Base-by-base conservation (phyloP, 2,797 vertebrate genomes). In the Sylvilagus floridanus region DNA sequence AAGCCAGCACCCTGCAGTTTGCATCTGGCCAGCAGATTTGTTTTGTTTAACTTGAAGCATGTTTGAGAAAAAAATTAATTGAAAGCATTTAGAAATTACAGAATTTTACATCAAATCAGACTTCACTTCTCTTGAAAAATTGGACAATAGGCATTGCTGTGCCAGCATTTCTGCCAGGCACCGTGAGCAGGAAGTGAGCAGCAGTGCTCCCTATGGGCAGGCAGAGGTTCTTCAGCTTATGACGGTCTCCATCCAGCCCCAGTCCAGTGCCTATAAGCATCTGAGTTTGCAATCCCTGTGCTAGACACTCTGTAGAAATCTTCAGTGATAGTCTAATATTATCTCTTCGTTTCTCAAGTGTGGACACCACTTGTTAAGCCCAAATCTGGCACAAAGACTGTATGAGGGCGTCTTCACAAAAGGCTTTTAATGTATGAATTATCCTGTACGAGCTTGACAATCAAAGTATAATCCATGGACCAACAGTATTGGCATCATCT, bases 51-150 rank as follows among this genome's bases (percentile, higher is more conserved):
- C 88, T 95, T 68, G 54, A 95, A 88, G 71, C 71, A 22, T 76
- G 24, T 90, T 93, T 78, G 65, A 78, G 24, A 30, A 85, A 91
- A 63, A 69, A 65, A 75, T 68, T 73, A 68, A 90, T 88, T 66
- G 54, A 86, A 96, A 95, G 86, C 78, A 92, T 84, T 84, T 86
- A 86, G 78, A 92, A 95, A 71, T 82, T 32, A 86, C 72, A 95
- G 52, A 54, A 86, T 81, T 95, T 92, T 66, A 69, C 73, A 85
- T 47, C 81, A 90, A 86, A 95, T 57, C 66, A 24, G 28, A 76
- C 85, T 81, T 86, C n/a, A 26, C 28, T 54, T 91, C 47, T 87
- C 37, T 52, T 95, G 19, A 93, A 87, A 88, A 93, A 32, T 8
- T 66, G 50, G n/a, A 65, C 66, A 21, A 17, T 35, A 7, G 37